Evolutionary conservation across 2,888 invertebrate genomes (phyloP), one percentile per base, ranked within the genome.

Genomic region (Meliscaeva auricollis): DNA sequence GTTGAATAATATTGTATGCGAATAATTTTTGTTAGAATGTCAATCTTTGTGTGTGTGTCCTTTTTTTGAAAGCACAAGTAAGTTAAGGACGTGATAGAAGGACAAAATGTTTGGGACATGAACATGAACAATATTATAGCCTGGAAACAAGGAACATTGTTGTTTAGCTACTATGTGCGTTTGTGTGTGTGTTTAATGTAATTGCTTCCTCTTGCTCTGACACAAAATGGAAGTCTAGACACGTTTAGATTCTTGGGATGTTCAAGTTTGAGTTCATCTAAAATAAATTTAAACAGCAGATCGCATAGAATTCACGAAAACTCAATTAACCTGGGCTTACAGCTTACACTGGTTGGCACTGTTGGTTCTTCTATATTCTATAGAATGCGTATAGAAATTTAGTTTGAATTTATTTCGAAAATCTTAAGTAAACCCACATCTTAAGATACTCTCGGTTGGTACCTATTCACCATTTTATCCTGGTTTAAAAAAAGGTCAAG

Each of bases 141-240:
- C n/a, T 54, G 26, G 38, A 30, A 46, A 26, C 48, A 26, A 2
- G 35, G 50, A 50, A 50, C 22, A 35, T 66, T 62, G 50, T 70
- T 70, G 7, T n/a, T n/a, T n/a, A n/a, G n/a, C 48, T 60, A 54
- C 38, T 66, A 64, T 48, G 22, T 48, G 11, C 56, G 20, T 20
- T 58, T 58, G 58, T 58, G 52, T 64, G 52, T 64, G 50, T 50
- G 35, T 50, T 66, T 66, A 66, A 66, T 66, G 50, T 66, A 74
- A 72, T 75, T 80, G 72, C 35, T 76, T 75, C 64, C 46, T 56
- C 66, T 52, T 17, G 84, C 41, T n/a, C n/a, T n/a, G n/a, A n/a
- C n/a, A 62, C 50, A 68, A 54, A 22, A 76, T 52, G 80, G 50
- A 35, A 58, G 80, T 84, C 84, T 84, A 84, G 84, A 84, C 84